Evolutionary conservation across 2,888 invertebrate species (phyloP).

Genomic region (Gnatocerus cornutus): DNA sequence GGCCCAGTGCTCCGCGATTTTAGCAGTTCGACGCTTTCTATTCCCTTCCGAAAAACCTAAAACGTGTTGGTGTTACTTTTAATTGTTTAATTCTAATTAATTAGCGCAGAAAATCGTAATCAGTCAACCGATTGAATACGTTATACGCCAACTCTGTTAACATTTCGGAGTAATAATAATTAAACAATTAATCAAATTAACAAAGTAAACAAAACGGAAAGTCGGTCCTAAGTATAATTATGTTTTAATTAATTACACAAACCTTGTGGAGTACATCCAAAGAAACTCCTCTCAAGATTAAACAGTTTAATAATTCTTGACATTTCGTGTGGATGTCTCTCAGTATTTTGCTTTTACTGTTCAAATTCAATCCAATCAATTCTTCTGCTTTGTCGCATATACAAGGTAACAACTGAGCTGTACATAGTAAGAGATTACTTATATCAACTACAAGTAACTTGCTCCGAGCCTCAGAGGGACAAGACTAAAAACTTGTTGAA

Average conservation of each 20-base stretch:
- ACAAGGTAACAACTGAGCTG: slow-evolving; percentile 81
- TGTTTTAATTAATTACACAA: slow-evolving; percentile 32
- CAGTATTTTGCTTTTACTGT: slow-evolving; percentile 79
- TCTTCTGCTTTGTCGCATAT: slow-evolving; percentile 79
- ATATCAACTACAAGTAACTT: slow-evolving; percentile 81
- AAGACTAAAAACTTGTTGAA: slow-evolving; percentile 73
- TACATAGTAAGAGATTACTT: slow-evolving; percentile 84
- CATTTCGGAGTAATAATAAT: too few relatives aligned
- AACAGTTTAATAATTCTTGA: slow-evolving; percentile 83
- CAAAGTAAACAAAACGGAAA: too few relatives aligned
- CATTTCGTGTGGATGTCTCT: slow-evolving; percentile 89
- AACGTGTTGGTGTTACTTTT: neutral
- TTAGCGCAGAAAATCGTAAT: too few relatives aligned
- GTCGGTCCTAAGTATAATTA: too few relatives aligned
- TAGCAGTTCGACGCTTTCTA: slow-evolving; percentile 74
- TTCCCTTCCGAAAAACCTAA: slow-evolving; percentile 74
- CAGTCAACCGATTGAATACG: too few relatives aligned
- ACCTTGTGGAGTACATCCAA: slow-evolving; percentile 86
- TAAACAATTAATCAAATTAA: too few relatives aligned
- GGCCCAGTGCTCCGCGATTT: slow-evolving; percentile 74
- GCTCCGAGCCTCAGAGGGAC: slow-evolving; percentile 76
- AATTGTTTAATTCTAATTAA: too few relatives aligned
- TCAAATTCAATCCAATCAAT: slow-evolving; percentile 76
- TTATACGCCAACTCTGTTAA: too few relatives aligned
- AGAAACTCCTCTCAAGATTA: slow-evolving; percentile 83